These are phyloP conservation scores for Chitala chitala DNA, from an alignment of 2,113 vertebrate species.

Conservation along the genomic window DNA sequence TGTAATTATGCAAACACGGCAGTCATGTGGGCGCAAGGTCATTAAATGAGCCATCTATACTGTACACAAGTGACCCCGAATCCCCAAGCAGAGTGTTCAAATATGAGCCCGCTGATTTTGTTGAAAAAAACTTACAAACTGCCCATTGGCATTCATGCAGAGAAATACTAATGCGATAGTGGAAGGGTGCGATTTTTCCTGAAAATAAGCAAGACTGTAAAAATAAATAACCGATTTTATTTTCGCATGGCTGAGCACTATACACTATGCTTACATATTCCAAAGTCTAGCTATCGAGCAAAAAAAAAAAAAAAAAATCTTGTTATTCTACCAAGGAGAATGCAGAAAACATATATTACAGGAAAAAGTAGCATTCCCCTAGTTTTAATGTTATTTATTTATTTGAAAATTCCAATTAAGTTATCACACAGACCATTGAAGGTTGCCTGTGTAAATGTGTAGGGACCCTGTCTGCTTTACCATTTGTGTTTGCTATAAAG, in stretches of 20 bases:
- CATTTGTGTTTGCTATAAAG: not conserved
- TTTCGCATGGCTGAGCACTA: not conserved
- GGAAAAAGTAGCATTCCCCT: not conserved
- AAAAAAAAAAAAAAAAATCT: not conserved
- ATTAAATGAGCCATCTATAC: too few relatives aligned
- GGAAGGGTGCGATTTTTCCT: too few relatives aligned
- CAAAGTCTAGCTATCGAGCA: not conserved
- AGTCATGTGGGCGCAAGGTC: too few relatives aligned
- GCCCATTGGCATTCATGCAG: too few relatives aligned
- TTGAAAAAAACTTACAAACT: too few relatives aligned
- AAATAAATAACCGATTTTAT: not conserved
- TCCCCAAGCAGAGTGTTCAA: too few relatives aligned
- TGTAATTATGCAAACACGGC: too few relatives aligned
- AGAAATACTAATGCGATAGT: too few relatives aligned
- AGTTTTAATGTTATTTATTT: not conserved
- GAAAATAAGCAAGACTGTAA: too few relatives aligned
- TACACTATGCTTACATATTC: not conserved
- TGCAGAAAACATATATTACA: not conserved
- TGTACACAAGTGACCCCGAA: too few relatives aligned
- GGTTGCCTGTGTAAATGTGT: not conserved
- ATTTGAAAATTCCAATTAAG: constrained; percentile 4
- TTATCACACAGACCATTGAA: not conserved
- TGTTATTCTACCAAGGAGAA: not conserved
- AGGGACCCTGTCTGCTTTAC: not conserved
- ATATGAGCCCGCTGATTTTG: too few relatives aligned